Conservation (phyloP, 2,113 vertebrate species). For the Pteropus alecto region DNA sequence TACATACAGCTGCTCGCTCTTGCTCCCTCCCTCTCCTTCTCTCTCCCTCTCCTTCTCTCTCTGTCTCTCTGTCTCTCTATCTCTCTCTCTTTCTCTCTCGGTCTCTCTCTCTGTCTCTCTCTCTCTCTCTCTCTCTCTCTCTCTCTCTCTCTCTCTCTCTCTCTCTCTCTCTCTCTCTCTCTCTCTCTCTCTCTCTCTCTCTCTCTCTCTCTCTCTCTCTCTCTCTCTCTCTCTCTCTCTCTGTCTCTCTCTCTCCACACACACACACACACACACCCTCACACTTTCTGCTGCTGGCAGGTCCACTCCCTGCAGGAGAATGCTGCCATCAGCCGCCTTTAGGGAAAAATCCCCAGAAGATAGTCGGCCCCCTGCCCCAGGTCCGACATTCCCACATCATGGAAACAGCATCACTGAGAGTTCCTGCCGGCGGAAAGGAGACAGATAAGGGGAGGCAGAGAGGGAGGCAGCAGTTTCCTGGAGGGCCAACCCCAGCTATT, state of each 20-base stretch:
- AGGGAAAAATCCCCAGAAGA: neutral
- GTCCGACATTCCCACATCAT: rapidly evolving
- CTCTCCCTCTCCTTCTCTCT: neutral
- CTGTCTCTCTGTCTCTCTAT: neutral
- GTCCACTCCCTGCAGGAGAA: neutral
- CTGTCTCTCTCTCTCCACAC: neutral
- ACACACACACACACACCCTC: neutral
- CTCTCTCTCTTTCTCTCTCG: neutral
- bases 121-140: neutral
- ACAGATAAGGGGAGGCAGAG: neutral
- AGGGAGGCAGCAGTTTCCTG: rapidly evolving
- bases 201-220: neutral
- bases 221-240: neutral
- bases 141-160: neutral
- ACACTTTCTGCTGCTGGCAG: neutral
- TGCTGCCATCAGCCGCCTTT: neutral
- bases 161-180: neutral
- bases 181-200: neutral
- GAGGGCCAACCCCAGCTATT: neutral
- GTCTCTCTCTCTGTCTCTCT: neutral
- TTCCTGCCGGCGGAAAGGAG: rapidly evolving
- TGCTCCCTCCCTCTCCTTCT: neutral
- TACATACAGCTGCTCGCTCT: neutral
- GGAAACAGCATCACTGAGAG: neutral
- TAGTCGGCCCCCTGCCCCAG: neutral